Evolutionary conservation across 2,797 vertebrate species (phyloP).

Genomic region (Botia almorhae): DNA sequence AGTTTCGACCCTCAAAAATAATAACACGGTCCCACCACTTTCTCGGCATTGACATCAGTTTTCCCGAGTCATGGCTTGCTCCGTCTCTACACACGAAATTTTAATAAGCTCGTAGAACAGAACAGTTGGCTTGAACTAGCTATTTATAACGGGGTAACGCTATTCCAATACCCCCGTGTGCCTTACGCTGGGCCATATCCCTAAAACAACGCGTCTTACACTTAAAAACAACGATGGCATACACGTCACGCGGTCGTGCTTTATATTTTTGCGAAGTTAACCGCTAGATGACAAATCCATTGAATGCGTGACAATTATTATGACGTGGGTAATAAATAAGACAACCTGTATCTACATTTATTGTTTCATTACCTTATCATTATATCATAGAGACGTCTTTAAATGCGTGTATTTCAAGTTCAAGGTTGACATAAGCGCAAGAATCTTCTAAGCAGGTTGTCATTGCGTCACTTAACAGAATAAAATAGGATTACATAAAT

Average conservation of each 20-base stretch:
- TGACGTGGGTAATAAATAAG: neutral
- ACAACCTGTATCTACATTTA: neutral
- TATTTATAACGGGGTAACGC: conserved; percentile 66
- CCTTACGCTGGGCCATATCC: conserved; percentile 44
- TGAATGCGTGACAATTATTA: neutral
- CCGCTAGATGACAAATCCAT: neutral
- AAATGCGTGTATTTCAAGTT: conserved; percentile 6
- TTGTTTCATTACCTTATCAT: neutral
- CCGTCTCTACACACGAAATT: conserved; percentile 37
- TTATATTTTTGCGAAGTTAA: neutral
- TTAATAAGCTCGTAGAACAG: conserved; percentile 43
- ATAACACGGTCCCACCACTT: neutral
- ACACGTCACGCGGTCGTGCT: neutral
- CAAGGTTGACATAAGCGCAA: neutral
- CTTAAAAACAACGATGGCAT: conserved; percentile 37
- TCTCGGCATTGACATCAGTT: neutral
- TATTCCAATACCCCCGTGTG: conserved; percentile 57
- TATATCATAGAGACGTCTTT: neutral
- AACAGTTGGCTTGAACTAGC: conserved; percentile 54
- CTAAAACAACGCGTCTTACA: conserved; percentile 49
- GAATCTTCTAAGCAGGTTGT: conserved; percentile 22
- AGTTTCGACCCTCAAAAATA: conserved; percentile 19
- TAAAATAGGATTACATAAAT: neutral
- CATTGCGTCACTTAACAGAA: conserved; percentile 53
- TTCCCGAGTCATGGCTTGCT: neutral